Conservation (phyloP, 2,113 vertebrate genomes). For the Crypturellus undulatus region DNA sequence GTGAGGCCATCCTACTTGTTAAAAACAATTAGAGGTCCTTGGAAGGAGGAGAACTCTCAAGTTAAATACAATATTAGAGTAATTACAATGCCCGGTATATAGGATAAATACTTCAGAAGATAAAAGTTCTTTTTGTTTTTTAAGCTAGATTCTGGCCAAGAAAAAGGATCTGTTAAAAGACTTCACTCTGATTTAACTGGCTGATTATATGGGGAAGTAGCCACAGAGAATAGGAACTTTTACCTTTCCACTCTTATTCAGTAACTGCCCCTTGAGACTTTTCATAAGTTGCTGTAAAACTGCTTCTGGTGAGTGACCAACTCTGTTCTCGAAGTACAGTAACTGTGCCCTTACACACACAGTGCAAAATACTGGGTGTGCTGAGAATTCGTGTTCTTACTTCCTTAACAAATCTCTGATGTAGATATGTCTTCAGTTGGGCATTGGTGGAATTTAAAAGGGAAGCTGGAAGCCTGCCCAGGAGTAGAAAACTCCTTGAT, state of each 20-base stretch:
- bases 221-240: background rate
- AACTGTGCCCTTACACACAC: accelerated
- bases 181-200: background rate
- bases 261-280: background rate
- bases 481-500: background rate
- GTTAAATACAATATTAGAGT: background rate
- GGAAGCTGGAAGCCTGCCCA: background rate
- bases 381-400: background rate
- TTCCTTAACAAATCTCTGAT: background rate
- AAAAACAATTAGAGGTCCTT: background rate
- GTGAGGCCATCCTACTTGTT: background rate
- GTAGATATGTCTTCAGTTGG: background rate
- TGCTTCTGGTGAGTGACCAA: background rate
- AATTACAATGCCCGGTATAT: background rate
- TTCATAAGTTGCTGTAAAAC: accelerated
- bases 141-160: background rate
- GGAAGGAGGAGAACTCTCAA: background rate
- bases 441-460: background rate
- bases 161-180: background rate
- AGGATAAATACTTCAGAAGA: background rate
- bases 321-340: accelerated
- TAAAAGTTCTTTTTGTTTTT: background rate
- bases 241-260: background rate
- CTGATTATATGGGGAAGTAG: background rate
- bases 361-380: background rate